Conservation (phyloP, 2,888 invertebrate genomes). For the Harpalus rufipes region DNA sequence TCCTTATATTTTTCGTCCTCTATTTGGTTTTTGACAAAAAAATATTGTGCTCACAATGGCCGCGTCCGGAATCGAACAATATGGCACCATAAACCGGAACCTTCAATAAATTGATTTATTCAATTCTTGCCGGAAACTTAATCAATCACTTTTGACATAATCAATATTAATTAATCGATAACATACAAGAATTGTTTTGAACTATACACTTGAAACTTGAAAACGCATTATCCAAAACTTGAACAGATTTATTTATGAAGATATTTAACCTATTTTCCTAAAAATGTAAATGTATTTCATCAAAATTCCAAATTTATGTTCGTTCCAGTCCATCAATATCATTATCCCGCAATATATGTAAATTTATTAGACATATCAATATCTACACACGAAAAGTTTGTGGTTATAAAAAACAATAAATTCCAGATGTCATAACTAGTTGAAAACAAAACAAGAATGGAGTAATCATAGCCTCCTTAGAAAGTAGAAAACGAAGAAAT, state of each 20-base stretch:
- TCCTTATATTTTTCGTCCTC: too few species aligned
- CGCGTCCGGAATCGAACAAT: background rate
- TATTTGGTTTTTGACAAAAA: too few species aligned
- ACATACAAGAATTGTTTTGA: background rate
- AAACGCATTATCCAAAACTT: background rate
- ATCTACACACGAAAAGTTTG: background rate
- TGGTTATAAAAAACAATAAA: constrained; percentile 4
- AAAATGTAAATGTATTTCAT: constrained; percentile 20
- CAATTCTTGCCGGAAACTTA: constrained; percentile 6
- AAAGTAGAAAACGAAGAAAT: constrained; percentile 27
- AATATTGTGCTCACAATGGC: too few species aligned
- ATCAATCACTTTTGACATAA: constrained; percentile 35
- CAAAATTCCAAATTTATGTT: constrained; percentile 22
- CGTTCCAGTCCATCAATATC: background rate
- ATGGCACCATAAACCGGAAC: background rate
- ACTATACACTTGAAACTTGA: background rate
- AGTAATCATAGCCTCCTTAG: constrained; percentile 34
- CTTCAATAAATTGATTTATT: constrained; percentile 35
- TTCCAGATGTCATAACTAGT: constrained; percentile 11
- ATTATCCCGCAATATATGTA: constrained; percentile 17
- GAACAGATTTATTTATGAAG: background rate
- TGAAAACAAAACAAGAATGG: constrained; percentile 24
- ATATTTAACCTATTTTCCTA: constrained; percentile 18
- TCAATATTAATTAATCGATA: constrained; percentile 34
- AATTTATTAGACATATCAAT: constrained; percentile 31